Conservation (phyloP, 2,888 invertebrate genomes). For the Nymphalis urticae region DNA sequence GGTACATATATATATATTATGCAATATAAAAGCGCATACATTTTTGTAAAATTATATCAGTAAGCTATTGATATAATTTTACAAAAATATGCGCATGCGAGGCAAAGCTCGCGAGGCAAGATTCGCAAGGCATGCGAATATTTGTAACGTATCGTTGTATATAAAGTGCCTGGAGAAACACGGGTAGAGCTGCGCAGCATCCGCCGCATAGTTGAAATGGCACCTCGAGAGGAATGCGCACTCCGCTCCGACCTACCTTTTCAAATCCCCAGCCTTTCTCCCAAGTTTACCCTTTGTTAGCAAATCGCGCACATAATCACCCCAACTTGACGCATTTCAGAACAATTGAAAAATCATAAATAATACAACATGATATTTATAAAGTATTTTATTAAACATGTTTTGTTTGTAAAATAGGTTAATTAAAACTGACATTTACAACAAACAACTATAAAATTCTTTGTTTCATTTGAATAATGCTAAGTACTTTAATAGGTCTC, state of each 20-base stretch:
- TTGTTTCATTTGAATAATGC: slow-evolving; percentile 71
- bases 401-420: slow-evolving; percentile 80
- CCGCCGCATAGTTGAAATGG: slow-evolving; percentile 59
- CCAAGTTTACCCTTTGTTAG: slow-evolving; percentile 48
- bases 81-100: too few relatives aligned
- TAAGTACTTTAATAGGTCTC: slow-evolving; percentile 67
- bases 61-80: slow-evolving; percentile 20
- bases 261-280: slow-evolving; percentile 51
- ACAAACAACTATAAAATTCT: slow-evolving; percentile 81
- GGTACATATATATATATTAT: too few relatives aligned
- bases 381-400: slow-evolving; percentile 81
- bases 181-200: slow-evolving; percentile 34
- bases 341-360: slow-evolving; percentile 37
- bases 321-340: slow-evolving; percentile 28
- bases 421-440: slow-evolving; percentile 81
- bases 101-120: too few relatives aligned
- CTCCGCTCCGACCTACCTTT: slow-evolving; percentile 47
- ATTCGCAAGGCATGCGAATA: slow-evolving; percentile 29
- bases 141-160: slow-evolving; percentile 27
- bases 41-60: slow-evolving; percentile 15
- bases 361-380: slow-evolving; percentile 60
- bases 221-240: slow-evolving; percentile 55
- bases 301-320: slow-evolving; percentile 34
- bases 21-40: not conserved
- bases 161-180: slow-evolving; percentile 26